These are phyloP conservation scores for Otis tarda DNA, from an alignment of 2,113 vertebrate genomes.

Conservation along the genomic window DNA sequence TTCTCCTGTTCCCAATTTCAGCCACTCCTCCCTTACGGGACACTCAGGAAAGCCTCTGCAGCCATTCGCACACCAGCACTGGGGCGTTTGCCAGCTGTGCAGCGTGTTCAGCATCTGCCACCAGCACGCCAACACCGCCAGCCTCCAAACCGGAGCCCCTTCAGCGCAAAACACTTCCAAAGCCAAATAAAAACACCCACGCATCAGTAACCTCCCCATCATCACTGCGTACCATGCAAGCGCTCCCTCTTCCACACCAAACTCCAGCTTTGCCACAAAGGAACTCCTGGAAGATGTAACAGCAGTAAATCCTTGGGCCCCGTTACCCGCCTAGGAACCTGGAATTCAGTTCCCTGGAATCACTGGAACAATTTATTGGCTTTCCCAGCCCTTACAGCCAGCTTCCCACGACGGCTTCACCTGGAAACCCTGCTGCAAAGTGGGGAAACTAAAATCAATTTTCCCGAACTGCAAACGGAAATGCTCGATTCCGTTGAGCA, in stretches of 20 bases:
- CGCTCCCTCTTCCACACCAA: not conserved
- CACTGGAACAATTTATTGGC: not conserved
- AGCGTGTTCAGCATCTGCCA: not conserved
- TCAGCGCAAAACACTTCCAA: not conserved
- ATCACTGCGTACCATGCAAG: not conserved
- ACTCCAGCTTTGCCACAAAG: not conserved
- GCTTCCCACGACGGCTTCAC: not conserved
- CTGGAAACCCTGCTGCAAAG: not conserved
- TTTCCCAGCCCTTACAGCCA: not conserved
- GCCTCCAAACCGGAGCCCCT: not conserved
- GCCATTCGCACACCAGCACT: not conserved
- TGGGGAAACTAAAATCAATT: not conserved
- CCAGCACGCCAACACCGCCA: not conserved
- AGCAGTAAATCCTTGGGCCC: not conserved
- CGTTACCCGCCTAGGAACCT: not conserved
- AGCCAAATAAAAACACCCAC: not conserved
- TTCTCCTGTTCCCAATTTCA: not conserved
- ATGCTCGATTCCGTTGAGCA: accelerated
- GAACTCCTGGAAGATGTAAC: not conserved
- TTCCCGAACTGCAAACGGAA: not conserved
- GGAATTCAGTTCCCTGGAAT: not conserved
- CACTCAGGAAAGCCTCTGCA: not conserved
- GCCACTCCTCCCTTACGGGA: accelerated
- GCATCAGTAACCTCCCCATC: not conserved
- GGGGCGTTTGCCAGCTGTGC: not conserved